Evolutionary conservation across 2,797 vertebrate genomes (phyloP), one percentile per base, ranked within the genome.

Genomic region (Amphiprion clarkii): DNA sequence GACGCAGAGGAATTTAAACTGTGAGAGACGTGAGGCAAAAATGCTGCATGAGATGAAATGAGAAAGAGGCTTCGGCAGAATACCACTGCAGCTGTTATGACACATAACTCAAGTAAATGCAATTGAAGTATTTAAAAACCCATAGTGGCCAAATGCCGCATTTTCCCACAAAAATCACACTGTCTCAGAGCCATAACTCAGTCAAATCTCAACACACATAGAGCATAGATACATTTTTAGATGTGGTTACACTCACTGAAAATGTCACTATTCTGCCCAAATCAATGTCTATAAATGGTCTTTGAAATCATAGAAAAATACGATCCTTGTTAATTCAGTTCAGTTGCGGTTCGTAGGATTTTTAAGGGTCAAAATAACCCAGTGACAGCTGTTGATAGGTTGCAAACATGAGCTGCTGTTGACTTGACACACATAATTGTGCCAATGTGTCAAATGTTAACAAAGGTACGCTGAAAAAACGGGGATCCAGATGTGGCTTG

Each of bases 241-340:
- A 42, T 42, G 14, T 16, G 11, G 40, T 16, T 12, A 42, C 40
- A 42, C 40, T 42, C 14, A 2, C 40, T 42, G 40, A 42, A 14
- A 3, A 14, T 14, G 14, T 42, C 2, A 0, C 19, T 10, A 4
- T 58, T 29, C 6, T 25, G 5, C 2, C 5, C 0, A 0, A 23
- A 56, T 16, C 25, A 31, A 55, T 0, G 0, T 46, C 33, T 21
- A 39, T 48, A 9, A 63, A 46, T 29, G 6, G 8, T 31, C 31
- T 40, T 11, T 8, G 2, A 57, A 53, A 40, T 48, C 12, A 40
- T 2, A 25, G 40, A 13, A 44, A 66, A 53, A 62, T 8, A 12
- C 0, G 14, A 0, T n/a, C 11, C 12, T 48, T 19, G 21, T 9
- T 19, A 17, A 7, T n/a, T 2, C 6, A 65, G 16, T 13, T 42